Conservation (phyloP, 1,140 invertebrate genomes). For the Macrostomum lignano region DNA sequence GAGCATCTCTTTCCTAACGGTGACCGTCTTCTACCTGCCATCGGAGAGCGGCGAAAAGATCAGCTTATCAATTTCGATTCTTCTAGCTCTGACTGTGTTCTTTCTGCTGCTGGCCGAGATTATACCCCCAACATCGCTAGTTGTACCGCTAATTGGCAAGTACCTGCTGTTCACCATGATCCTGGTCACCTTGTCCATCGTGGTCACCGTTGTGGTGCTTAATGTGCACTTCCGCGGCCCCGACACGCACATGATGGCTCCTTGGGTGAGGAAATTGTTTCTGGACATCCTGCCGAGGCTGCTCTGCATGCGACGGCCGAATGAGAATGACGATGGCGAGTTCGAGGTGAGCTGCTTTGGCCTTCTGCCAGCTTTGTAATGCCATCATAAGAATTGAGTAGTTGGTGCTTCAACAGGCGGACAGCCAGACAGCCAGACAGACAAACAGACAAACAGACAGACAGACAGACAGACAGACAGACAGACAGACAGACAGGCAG, state of each 20-base stretch:
- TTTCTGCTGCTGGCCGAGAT: conserved; percentile 89
- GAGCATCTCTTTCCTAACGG: conserved; percentile 63
- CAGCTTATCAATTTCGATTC: conserved; percentile 85
- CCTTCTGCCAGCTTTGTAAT: no score
- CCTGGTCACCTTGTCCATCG: conserved; percentile 4
- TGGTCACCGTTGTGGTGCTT: neutral
- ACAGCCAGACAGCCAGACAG: no score
- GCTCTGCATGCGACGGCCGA: conserved; percentile 31
- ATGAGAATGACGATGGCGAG: no score
- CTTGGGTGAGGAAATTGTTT: conserved; percentile 23
- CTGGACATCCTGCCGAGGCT: conserved; percentile 18
- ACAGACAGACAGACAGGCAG: no score
- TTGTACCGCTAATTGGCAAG: conserved; percentile 18
- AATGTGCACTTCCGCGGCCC: conserved; percentile 19
- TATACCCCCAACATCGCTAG: conserved; percentile 88
- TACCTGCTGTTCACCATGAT: conserved; percentile 5
- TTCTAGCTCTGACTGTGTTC: conserved; percentile 96
- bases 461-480: no score
- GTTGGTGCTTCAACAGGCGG: no score
- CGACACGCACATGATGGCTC: conserved; percentile 23
- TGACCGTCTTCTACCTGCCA: conserved; percentile 84
- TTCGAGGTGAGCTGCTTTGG: no score
- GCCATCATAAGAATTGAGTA: no score
- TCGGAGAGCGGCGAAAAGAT: conserved; percentile 94
- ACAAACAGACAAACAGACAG: no score